A percentile compares a stretch with the other conserved stretches of the same genome.
phyloP scores from a whole-genome alignment of 2,888 invertebrate species.

The Dascillus cervinus region DNA sequence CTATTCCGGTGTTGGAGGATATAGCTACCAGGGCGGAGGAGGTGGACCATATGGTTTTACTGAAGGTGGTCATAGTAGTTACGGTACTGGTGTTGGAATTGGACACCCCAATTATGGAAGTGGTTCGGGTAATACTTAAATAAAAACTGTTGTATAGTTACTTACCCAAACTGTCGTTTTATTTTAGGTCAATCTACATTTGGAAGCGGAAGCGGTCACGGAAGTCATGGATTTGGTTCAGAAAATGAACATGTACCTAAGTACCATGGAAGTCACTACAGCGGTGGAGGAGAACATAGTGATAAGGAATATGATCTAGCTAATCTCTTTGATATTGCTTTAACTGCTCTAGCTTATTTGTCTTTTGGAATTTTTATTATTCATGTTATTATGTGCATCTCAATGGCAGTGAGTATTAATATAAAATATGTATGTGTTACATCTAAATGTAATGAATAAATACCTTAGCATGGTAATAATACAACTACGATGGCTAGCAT shows the following conservation, averaged over 20 bases:
- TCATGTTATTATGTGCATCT: slow-evolving; percentile 71
- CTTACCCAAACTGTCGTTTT: too few relatives aligned
- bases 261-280: slow-evolving; percentile 28
- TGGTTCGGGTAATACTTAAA: background rate
- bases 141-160: too few relatives aligned
- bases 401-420: slow-evolving; percentile 37
- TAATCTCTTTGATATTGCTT: slow-evolving; percentile 71
- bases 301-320: slow-evolving; percentile 58
- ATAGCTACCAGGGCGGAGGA: slow-evolving; percentile 14
- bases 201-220: slow-evolving; percentile 3
- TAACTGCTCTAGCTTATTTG: slow-evolving; percentile 73
- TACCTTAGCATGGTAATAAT: slow-evolving; percentile 11
- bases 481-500: slow-evolving; percentile 32
- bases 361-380: slow-evolving; percentile 75
- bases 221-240: slow-evolving; percentile 9
- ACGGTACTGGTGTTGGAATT: too few relatives aligned
- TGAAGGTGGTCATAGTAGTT: slow-evolving; percentile 6
- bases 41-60: background rate
- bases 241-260: slow-evolving; percentile 31
- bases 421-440: background rate
- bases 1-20: slow-evolving; percentile 19
- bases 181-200: slow-evolving; percentile 3
- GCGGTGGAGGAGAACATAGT: slow-evolving; percentile 34
- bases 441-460: slow-evolving; percentile 2
- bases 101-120: background rate